phyloP scores from a whole-genome alignment of 2,797 vertebrate species.

The Melanotaenia maccullochi region DNA sequence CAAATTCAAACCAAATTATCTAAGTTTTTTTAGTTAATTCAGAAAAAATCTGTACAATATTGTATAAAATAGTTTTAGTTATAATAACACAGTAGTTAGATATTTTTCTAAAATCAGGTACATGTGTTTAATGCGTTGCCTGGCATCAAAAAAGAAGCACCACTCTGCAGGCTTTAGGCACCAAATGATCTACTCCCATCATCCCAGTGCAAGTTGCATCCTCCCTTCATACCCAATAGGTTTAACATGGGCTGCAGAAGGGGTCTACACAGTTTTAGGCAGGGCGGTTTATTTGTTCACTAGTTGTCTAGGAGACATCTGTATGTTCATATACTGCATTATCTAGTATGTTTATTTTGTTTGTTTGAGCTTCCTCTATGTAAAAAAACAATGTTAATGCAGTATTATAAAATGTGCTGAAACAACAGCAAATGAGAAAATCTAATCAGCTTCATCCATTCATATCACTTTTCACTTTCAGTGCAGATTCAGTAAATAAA shows the following conservation, averaged over 20 bases:
- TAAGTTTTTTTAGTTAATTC: too few species aligned
- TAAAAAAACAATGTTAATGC: neutral
- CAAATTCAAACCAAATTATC: neutral
- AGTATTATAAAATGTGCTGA: conserved; percentile 7
- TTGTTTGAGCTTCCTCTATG: neutral
- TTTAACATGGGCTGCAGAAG: neutral
- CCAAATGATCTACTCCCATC: neutral
- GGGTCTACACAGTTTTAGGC: neutral
- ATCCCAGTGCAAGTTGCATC: neutral
- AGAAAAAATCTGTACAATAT: too few species aligned
- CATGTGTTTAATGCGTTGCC: neutral
- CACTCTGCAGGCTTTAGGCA: neutral
- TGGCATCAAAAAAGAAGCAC: neutral
- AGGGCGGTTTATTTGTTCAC: neutral
- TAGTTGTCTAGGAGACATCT: neutral
- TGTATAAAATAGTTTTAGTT: neutral
- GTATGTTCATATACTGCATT: neutral
- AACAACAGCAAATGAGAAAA: conserved; percentile 11
- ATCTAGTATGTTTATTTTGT: neutral
- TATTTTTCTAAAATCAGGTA: neutral
- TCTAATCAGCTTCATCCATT: conserved; percentile 20
- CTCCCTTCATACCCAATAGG: neutral
- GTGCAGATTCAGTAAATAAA: conserved; percentile 17
- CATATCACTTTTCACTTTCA: neutral
- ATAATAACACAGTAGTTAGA: neutral